A percentile compares a stretch with the other conserved stretches of the same genome.
Evolutionary conservation across 2,113 vertebrate species (phyloP).

Genomic region (Anolis carolinensis): DNA sequence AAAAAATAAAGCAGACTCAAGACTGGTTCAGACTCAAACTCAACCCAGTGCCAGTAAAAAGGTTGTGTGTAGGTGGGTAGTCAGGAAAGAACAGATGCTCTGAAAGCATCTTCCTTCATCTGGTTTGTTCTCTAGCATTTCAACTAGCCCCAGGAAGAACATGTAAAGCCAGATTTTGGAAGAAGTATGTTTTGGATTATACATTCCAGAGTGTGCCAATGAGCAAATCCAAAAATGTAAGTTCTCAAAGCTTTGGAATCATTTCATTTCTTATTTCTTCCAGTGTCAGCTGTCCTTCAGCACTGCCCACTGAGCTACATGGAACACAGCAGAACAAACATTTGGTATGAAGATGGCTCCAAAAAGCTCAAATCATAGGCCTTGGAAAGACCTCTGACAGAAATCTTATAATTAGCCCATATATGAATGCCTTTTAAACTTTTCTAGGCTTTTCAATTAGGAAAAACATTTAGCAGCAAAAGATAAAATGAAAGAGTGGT

Average conservation of each 20-base stretch:
- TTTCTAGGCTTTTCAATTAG: background rate
- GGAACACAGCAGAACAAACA: background rate
- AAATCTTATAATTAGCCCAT: background rate
- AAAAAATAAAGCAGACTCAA: conserved; percentile 5
- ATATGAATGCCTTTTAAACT: background rate
- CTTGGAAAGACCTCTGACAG: background rate
- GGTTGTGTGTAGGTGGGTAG: background rate
- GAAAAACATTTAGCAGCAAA: background rate
- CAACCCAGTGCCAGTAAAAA: background rate
- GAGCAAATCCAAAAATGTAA: background rate
- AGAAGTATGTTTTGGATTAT: background rate
- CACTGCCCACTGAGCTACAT: background rate
- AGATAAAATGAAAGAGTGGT: background rate
- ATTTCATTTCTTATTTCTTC: background rate
- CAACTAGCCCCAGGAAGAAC: background rate
- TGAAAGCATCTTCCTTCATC: background rate
- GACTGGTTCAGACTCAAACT: background rate
- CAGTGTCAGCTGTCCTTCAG: background rate
- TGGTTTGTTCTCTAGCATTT: background rate
- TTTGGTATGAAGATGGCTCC: no score
- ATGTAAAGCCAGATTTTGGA: background rate
- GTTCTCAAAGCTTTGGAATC: background rate
- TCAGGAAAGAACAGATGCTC: background rate
- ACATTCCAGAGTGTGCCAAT: background rate
- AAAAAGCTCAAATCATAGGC: background rate